Conservation (phyloP, 2,113 vertebrate genomes). For the Lasiurus borealis region DNA sequence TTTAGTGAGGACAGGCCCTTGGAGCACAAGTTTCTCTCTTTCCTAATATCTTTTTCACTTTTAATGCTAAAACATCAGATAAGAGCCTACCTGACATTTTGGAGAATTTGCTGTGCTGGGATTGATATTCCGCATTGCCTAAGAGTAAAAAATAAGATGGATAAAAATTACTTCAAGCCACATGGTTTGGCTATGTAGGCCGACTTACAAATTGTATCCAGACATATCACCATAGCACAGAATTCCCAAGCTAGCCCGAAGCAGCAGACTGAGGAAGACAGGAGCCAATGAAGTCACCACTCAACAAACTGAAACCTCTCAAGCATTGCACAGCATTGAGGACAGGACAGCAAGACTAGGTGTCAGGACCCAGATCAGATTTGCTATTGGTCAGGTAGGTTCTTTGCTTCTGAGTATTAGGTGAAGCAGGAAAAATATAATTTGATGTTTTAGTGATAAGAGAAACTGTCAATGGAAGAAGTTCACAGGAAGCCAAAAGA, state of each 20-base stretch:
- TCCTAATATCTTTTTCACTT: conserved; percentile 81
- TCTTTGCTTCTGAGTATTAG: conserved; percentile 68
- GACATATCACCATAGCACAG: conserved; percentile 82
- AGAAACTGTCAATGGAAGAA: conserved; percentile 44
- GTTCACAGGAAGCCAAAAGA: conserved; percentile 51
- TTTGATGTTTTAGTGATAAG: conserved; percentile 59
- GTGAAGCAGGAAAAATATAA: conserved; percentile 39
- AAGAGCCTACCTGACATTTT: conserved; percentile 93
- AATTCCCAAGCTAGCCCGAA: conserved; percentile 87
- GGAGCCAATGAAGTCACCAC: conserved; percentile 79
- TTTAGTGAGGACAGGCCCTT: conserved; percentile 68
- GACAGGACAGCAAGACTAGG: conserved; percentile 77
- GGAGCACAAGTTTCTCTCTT: conserved; percentile 71
- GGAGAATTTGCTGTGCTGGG: conserved; percentile 92
- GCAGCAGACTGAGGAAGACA: conserved; percentile 83
- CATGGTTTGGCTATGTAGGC: conserved; percentile 87
- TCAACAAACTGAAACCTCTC: conserved; percentile 80
- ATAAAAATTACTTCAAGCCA: conserved; percentile 89
- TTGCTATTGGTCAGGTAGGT: conserved; percentile 44
- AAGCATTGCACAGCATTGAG: conserved; percentile 68
- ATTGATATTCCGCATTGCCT: conserved; percentile 93
- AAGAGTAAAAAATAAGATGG: conserved; percentile 92
- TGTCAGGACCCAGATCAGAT: neutral
- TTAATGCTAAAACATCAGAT: conserved; percentile 88
- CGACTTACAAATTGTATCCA: conserved; percentile 87